phyloP scores from a whole-genome alignment of 2,888 invertebrate genomes.

The Pantelozetes paolii region DNA sequence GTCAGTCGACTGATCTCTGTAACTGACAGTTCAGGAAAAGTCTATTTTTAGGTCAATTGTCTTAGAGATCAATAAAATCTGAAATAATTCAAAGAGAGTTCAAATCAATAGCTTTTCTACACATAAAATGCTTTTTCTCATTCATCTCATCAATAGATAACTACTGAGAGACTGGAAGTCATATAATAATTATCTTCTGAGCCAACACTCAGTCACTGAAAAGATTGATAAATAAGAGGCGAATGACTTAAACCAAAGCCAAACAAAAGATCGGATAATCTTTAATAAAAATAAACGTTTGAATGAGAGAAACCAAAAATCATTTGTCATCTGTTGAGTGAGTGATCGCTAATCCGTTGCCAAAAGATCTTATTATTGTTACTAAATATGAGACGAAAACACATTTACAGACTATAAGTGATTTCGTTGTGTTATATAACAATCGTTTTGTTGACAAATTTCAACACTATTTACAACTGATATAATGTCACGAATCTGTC shows the following conservation, averaged over 20 bases:
- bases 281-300: background rate
- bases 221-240: background rate
- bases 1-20: slow-evolving; percentile 3
- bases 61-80: background rate
- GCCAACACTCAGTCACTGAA: background rate
- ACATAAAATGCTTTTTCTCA: no score
- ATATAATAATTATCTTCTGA: background rate
- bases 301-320: background rate
- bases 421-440: background rate
- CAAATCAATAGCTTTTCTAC: background rate
- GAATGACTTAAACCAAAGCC: background rate
- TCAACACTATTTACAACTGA: no score
- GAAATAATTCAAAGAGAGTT: background rate
- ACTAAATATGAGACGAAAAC: background rate
- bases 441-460: background rate
- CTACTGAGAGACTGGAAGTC: background rate
- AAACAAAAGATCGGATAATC: slow-evolving; percentile 14
- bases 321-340: slow-evolving; percentile 26
- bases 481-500: background rate
- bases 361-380: slow-evolving; percentile 1
- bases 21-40: background rate
- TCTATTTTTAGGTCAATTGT: slow-evolving; percentile 28
- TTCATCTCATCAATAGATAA: no score
- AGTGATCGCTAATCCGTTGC: background rate
- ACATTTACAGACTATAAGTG: background rate